Conservation (phyloP, 2,888 invertebrate species). For the Eupithecia exiguata region DNA sequence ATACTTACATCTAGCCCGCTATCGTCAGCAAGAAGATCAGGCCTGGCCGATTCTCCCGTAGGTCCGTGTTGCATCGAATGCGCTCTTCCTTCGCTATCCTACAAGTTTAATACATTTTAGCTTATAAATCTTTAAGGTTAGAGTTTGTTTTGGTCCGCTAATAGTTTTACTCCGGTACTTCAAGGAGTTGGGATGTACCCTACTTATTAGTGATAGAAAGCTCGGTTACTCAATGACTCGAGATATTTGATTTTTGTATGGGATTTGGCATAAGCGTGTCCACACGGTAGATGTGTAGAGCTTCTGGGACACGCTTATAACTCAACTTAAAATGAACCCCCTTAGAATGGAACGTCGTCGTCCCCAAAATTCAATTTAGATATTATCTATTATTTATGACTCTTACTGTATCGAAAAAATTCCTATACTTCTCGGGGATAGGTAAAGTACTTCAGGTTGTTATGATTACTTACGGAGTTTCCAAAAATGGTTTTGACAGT, state of each 20-base stretch:
- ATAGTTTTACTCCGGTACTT: background rate
- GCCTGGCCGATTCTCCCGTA: conserved; percentile 69
- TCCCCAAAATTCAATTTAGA: no score
- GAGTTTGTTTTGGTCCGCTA: background rate
- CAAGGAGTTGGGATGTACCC: background rate
- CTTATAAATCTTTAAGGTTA: background rate
- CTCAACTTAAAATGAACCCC: no score
- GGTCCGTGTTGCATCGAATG: conserved; percentile 78
- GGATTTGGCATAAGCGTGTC: background rate
- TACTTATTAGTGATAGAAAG: no score
- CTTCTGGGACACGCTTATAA: no score
- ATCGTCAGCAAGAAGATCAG: conserved; percentile 60
- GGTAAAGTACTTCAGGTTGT: no score
- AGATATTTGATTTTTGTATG: background rate
- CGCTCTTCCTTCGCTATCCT: conserved; percentile 78
- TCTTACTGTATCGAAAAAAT: no score
- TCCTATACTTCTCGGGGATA: no score
- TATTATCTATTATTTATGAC: no score
- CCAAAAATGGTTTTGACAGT: no score
- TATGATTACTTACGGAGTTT: no score
- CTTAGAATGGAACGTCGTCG: no score
- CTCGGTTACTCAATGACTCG: background rate
- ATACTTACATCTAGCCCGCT: conserved; percentile 70
- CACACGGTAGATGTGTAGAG: no score
- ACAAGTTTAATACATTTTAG: conserved; percentile 35